Conservation (phyloP, 2,888 invertebrate genomes). For the Steinernema carpocapsae region DNA sequence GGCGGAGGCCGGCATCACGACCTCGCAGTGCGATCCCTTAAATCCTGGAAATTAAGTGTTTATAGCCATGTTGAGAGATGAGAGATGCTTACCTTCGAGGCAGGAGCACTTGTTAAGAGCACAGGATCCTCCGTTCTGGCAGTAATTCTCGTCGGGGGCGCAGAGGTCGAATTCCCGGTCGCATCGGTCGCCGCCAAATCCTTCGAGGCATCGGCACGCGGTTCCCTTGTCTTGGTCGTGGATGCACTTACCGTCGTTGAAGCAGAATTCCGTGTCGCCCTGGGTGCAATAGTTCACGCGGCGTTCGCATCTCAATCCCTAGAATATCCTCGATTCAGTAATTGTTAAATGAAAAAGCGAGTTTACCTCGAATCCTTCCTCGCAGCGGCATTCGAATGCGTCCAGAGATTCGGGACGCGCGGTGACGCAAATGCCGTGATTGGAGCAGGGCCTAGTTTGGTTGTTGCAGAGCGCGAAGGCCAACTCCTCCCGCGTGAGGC, state of each 20-base stretch:
- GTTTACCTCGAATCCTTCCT: too few species aligned
- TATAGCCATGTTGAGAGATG: not conserved
- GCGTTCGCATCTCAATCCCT: not conserved
- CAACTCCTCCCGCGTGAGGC: too few species aligned
- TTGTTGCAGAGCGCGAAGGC: too few species aligned
- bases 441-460: too few species aligned
- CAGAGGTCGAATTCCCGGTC: slow-evolving; percentile 4
- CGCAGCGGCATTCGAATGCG: too few species aligned
- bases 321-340: not conserved
- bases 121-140: slow-evolving; percentile 21
- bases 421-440: too few species aligned
- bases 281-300: not conserved
- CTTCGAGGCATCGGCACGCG: not conserved
- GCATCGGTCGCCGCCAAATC: not conserved
- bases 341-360: too few species aligned
- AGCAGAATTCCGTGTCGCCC: not conserved
- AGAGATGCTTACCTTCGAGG: not conserved
- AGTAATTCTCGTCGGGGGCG: not conserved
- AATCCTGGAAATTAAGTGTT: not conserved
- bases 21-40: not conserved
- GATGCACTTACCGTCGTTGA: not conserved
- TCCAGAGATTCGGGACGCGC: too few species aligned
- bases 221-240: not conserved
- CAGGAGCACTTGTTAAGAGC: not conserved
- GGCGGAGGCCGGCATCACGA: not conserved